These are phyloP conservation scores for Peromyscus californicus DNA, from an alignment of 2,113 vertebrate genomes.

Conservation along the genomic window DNA sequence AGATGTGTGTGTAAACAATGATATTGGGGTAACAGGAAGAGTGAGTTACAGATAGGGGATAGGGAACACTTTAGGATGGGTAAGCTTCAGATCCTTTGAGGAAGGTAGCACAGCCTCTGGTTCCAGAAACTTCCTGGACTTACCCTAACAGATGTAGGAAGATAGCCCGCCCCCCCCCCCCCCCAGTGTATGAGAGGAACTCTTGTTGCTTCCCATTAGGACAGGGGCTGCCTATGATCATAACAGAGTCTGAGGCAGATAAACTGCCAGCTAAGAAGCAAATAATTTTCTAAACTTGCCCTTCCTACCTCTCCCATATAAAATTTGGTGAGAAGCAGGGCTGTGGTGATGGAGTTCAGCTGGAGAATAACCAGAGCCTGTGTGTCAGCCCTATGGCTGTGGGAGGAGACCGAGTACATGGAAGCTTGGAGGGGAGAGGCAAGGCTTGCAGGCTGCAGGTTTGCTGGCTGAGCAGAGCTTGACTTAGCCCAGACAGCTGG, in stretches of 20 bases:
- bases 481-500: not conserved
- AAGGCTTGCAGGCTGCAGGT: rapidly evolving
- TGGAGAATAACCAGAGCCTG: not conserved
- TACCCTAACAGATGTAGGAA: not conserved
- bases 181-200: too few relatives aligned
- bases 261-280: not conserved
- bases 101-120: not conserved
- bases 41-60: not conserved
- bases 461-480: not conserved
- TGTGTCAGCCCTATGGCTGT: not conserved
- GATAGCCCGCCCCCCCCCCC: not conserved
- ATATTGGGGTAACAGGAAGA: not conserved
- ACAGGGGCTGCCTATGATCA: not conserved
- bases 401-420: not conserved
- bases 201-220: not conserved
- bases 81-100: not conserved
- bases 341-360: not conserved
- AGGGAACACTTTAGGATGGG: not conserved
- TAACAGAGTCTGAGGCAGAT: not conserved
- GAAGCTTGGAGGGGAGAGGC: not conserved
- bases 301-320: not conserved
- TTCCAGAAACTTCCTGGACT: not conserved
- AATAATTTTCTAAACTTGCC: not conserved
- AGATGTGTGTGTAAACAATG: not conserved
- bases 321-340: not conserved